phyloP scores from a whole-genome alignment of 1,140 invertebrate genomes.

The Arion vulgaris region DNA sequence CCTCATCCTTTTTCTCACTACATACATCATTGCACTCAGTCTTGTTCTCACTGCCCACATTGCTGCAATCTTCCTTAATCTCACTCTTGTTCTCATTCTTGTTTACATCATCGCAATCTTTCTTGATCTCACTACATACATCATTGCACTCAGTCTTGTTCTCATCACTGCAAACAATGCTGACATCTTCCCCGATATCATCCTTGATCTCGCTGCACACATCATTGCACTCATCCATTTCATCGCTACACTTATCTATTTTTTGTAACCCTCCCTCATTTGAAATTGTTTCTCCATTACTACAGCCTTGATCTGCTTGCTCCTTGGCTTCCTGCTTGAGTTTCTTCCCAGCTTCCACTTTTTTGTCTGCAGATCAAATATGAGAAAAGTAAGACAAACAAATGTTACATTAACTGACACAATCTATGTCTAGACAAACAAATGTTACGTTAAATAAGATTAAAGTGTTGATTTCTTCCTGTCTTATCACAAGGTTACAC shows the following conservation, averaged over 20 bases:
- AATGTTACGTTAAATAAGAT: no score
- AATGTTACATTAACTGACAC: no score
- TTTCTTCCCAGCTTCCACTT: slow-evolving; percentile 28
- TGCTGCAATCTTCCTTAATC: slow-evolving; percentile 16
- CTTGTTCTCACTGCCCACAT: not conserved
- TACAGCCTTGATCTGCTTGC: not conserved
- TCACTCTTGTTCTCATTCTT: not conserved
- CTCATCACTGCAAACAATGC: not conserved
- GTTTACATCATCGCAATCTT: not conserved
- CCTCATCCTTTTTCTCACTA: not conserved
- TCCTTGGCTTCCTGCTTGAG: slow-evolving; percentile 17
- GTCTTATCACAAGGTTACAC: no score
- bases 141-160: not conserved
- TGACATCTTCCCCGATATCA: slow-evolving; percentile 1
- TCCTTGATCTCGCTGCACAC: not conserved
- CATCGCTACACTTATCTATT: not conserved
- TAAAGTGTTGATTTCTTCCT: no score
- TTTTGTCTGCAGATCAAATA: slow-evolving; percentile 28
- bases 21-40: not conserved
- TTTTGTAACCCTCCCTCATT: slow-evolving; percentile 3
- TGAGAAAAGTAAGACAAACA: no score
- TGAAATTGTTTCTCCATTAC: not conserved
- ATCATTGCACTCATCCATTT: not conserved
- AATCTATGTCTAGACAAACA: no score
- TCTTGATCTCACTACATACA: not conserved